phyloP scores from a whole-genome alignment of 2,888 invertebrate species.

The Cistogaster globosa region DNA sequence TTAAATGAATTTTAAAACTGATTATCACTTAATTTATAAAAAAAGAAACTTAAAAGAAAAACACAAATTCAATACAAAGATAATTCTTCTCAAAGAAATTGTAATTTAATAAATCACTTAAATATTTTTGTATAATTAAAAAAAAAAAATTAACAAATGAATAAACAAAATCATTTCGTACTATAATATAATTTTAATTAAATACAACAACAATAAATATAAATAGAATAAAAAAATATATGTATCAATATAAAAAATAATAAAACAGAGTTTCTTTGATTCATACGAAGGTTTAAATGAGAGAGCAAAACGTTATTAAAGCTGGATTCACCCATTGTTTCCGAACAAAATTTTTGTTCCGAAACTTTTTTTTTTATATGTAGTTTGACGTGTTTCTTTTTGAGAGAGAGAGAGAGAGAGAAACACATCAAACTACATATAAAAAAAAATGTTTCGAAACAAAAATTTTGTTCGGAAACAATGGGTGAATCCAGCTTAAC shows the following conservation, averaged over 20 bases:
- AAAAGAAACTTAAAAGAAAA: constrained; percentile 1
- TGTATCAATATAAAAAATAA: constrained; percentile 36
- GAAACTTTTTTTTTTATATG: no score
- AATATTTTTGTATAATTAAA: constrained; percentile 66
- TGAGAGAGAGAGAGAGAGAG: no score
- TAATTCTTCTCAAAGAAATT: constrained; percentile 17
- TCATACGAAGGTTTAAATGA: no score
- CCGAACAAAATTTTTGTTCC: no score
- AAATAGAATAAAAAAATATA: constrained; percentile 16
- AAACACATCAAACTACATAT: no score
- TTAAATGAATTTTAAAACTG: constrained; percentile 57
- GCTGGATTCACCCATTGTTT: no score
- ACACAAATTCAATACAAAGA: constrained; percentile 9
- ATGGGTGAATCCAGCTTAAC: no score
- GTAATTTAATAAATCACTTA: constrained; percentile 61
- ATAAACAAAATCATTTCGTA: constrained; percentile 31
- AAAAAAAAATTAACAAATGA: constrained; percentile 34
- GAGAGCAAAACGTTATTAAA: no score
- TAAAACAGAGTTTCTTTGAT: not conserved
- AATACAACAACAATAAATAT: constrained; percentile 20
- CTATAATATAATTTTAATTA: constrained; percentile 49
- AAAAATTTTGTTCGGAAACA: no score
- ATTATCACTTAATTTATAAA: constrained; percentile 6
- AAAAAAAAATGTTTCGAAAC: no score
- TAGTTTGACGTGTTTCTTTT: no score